Conservation (phyloP, 2,888 invertebrate species). For the Tortricodes alternella region DNA sequence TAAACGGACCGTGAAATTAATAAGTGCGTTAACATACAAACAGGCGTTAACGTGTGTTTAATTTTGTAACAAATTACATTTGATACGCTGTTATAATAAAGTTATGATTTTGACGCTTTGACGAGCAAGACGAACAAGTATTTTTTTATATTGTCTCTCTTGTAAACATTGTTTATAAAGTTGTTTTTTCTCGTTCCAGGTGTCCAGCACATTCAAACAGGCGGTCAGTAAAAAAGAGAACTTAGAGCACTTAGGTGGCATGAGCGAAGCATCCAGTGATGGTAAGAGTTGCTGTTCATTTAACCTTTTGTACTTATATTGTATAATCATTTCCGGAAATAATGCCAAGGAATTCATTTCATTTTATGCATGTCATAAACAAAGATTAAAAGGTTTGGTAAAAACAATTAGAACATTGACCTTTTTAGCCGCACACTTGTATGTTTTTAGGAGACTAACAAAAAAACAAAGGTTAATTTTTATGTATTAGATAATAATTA, state of each 20-base stretch:
- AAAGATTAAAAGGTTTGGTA: too few species aligned
- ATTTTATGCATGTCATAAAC: too few species aligned
- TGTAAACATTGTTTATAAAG: not conserved
- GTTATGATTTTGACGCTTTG: conserved; percentile 10
- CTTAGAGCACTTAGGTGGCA: conserved; percentile 95
- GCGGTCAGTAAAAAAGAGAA: conserved; percentile 96
- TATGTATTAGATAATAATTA: too few species aligned
- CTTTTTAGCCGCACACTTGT: too few species aligned
- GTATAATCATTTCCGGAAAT: too few species aligned
- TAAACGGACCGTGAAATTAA: conserved; percentile 23
- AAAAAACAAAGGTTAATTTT: too few species aligned
- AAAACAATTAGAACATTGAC: too few species aligned
- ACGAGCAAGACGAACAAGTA: too few species aligned
- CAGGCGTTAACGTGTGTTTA: conserved; percentile 13
- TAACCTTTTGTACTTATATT: not conserved
- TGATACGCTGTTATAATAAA: conserved; percentile 4
- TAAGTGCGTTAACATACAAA: conserved; percentile 16
- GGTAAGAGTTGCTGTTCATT: too few species aligned
- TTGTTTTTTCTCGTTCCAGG: conserved; percentile 57
- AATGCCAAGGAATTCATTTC: too few species aligned
- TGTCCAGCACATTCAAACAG: conserved; percentile 96
- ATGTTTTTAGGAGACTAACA: too few species aligned
- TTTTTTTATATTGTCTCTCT: too few species aligned
- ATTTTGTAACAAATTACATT: conserved; percentile 19
- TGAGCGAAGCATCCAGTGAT: conserved; percentile 96